Evolutionary conservation across 2,888 invertebrate genomes (phyloP), one percentile per base, ranked within the genome.

Genomic region (Leptinotarsa tumamoca): DNA sequence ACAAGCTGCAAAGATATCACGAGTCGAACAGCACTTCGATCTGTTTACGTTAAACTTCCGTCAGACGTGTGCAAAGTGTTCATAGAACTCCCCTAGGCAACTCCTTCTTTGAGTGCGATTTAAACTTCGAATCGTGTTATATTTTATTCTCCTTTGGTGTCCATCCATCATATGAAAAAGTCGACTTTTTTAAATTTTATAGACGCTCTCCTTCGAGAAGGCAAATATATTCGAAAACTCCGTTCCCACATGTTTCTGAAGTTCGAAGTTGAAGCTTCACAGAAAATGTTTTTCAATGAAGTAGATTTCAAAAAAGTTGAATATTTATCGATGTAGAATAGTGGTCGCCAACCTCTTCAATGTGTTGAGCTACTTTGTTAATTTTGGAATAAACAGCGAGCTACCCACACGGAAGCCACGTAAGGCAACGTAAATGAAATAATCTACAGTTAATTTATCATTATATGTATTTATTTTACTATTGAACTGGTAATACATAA

Each of bases 121-220:
- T 21, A 58, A 58, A 58, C 58, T 58, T 58, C 4, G 21, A 58
- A 58, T 23, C 23, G 4, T 58, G 58, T 58, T 58, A 58, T 58
- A 58, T 17, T 15, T 58, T 4, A 23, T 15, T 13, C 58, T 58
- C 15, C 23, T 13, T 23, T 23, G 23, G 14, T 58, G 58, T 23
- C 58, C 58, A 58, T 58, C 21, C 58, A 58, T 58, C 58, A 58
- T 58, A 21, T 15, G 27, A 13, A 58, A 23, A 23, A 23, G 58
- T 58, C 15, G 23, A 58, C 58, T 58, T 27, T 18, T 27, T 58
- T 4, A 58, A 21, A 58, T 18, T 21, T 58, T 15, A 52, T 27
- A 23, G 23, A 58, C 23, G 58, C 58, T 58, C 58, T 58, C 58
- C 23, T 14, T 15, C 58, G 23, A 23, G 15, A 23, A 21, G 15